These are phyloP conservation scores for Drosophila affinis DNA, from an alignment of 2,888 invertebrate genomes.

Conservation along the genomic window DNA sequence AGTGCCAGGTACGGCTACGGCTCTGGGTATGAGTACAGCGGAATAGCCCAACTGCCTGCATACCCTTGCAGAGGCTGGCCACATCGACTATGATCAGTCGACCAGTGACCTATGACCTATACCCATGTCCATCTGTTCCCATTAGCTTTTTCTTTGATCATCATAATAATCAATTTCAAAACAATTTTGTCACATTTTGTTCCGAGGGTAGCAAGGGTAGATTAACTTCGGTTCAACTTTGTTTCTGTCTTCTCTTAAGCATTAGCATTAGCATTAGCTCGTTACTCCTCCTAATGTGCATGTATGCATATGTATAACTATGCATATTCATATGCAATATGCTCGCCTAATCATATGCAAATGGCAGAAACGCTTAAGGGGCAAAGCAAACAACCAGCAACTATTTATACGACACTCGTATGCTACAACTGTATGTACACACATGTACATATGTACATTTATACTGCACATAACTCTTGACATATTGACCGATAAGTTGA, in stretches of 20 bases:
- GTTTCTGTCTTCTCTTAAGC: slow-evolving; percentile 1
- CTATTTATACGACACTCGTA: not conserved
- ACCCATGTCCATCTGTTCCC: too few species aligned
- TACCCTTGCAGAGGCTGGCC: not conserved
- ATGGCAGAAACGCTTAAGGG: slow-evolving; percentile 36
- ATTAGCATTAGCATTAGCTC: too few species aligned
- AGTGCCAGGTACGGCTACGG: not conserved
- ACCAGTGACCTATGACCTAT: too few species aligned
- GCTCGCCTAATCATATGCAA: slow-evolving; percentile 54
- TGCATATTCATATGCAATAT: slow-evolving; percentile 36
- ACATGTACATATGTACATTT: not conserved
- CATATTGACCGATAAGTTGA: slow-evolving; percentile 33
- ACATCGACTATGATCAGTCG: too few species aligned
- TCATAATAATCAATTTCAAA: too few species aligned
- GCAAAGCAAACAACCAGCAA: not conserved
- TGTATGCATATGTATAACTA: slow-evolving; percentile 13
- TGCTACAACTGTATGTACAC: not conserved
- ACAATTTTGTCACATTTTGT: too few species aligned
- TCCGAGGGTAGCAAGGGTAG: not conserved
- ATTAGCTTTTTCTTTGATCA: too few species aligned
- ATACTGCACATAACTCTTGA: not conserved
- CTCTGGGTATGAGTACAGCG: not conserved
- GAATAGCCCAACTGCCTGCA: not conserved
- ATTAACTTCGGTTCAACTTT: not conserved
- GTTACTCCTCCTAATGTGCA: slow-evolving; percentile 18